Evolutionary conservation across 1,140 invertebrate species (phyloP).

Genomic region (Atta colombica): DNA sequence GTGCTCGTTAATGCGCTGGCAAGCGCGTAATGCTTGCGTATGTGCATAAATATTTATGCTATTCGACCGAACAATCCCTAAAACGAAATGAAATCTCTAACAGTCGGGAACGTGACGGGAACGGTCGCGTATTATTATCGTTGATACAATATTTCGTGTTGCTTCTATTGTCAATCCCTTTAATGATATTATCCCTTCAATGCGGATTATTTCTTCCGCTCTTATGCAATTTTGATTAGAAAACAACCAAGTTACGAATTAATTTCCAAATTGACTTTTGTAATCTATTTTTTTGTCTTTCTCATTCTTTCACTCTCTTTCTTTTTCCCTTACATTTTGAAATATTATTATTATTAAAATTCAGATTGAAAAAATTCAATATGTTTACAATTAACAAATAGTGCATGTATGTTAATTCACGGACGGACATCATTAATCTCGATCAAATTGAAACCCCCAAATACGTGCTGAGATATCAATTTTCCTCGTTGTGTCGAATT

Average conservation of each 20-base stretch:
- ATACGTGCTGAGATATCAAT: not conserved
- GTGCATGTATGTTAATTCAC: not conserved
- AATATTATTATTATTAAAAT: not conserved
- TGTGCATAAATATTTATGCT: conserved; percentile 72
- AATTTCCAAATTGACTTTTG: not conserved
- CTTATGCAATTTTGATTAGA: not conserved
- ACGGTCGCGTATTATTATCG: conserved; percentile 29
- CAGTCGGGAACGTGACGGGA: not conserved
- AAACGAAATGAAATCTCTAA: conserved; percentile 61
- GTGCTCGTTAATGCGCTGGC: conserved; percentile 71
- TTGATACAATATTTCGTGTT: conserved; percentile 33
- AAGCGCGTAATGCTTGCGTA: conserved; percentile 64
- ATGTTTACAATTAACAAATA: not conserved
- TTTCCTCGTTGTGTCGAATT: not conserved
- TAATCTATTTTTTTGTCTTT: not conserved
- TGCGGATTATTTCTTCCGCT: not conserved
- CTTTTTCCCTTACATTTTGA: not conserved
- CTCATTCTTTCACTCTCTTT: not conserved
- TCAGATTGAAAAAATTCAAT: not conserved
- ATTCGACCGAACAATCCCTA: conserved; percentile 63
- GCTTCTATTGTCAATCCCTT: conserved; percentile 10
- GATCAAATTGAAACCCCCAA: not conserved
- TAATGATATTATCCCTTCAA: not conserved
- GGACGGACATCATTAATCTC: not conserved
- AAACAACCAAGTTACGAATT: not conserved